Conservation (phyloP, 2,113 vertebrate genomes). For the Excalfactoria chinensis region DNA sequence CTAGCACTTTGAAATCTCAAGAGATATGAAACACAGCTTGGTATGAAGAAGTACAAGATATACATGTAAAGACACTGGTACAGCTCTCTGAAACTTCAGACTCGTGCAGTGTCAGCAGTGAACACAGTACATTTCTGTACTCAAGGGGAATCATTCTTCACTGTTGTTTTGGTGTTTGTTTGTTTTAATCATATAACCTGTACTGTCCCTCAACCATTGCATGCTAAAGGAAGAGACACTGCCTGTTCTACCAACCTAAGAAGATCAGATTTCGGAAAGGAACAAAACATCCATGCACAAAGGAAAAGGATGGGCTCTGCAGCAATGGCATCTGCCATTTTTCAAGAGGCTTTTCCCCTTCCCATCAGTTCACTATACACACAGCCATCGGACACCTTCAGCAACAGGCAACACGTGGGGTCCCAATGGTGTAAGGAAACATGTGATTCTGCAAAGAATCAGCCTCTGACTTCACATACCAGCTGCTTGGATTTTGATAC, state of each 20-base stretch:
- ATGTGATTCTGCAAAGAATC: not conserved
- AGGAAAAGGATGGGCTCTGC: not conserved
- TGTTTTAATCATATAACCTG: not conserved
- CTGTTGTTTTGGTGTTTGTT: not conserved
- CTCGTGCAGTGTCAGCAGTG: not conserved
- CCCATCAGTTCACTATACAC: not conserved
- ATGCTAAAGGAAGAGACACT: not conserved
- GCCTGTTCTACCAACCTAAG: not conserved
- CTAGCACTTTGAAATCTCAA: conserved; percentile 1
- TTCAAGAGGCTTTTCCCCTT: not conserved
- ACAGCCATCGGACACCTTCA: not conserved
- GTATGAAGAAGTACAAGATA: not conserved
- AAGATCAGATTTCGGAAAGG: not conserved
- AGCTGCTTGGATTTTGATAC: not conserved
- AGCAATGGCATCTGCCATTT: not conserved
- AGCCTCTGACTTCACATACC: not conserved
- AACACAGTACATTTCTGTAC: not conserved
- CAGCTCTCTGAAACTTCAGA: not conserved
- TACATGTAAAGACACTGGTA: not conserved
- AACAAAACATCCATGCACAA: not conserved
- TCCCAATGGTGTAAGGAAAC: not conserved
- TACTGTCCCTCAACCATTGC: not conserved
- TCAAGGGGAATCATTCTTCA: not conserved
- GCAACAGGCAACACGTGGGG: not conserved
- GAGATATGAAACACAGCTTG: not conserved